Evolutionary conservation across 2,888 invertebrate genomes (phyloP), one percentile per base, ranked within the genome.

Genomic region (Scaptomyza polygonia): DNA sequence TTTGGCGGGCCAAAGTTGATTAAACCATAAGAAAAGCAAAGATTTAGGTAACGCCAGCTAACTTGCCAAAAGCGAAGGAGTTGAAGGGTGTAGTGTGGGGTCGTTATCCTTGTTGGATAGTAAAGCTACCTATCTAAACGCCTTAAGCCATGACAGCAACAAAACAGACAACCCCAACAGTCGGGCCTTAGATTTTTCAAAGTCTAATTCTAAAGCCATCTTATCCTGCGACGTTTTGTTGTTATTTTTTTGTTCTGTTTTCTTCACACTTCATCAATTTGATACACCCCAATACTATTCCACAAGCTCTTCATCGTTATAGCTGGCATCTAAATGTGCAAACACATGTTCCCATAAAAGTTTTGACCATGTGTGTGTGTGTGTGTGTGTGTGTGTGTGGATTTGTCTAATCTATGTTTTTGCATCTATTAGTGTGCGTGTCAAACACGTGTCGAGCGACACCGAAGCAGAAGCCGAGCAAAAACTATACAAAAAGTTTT

Each of bases 291-390:
- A 59, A 53, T 21, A 32, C n/a, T n/a, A n/a, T 6, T 2, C 6
- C 34, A 6, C 9, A 34, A 21, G 1, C 11, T 25, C 7, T 11
- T 49, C n/a, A 32, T 32, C 32, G 11, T 25, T 27, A 21, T 21
- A 44, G 43, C 43, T 43, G 80, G 57, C 71, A 79, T 77, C 79
- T 82, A 79, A 81, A 81, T 81, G 81, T 82, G 77, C 75, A 75
- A 82, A 82, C 82, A 82, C 82, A 79, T 82, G 81, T 81, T 81
- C 72, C 66, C 75, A 59, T 68, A 68, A 72, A 79, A 71, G 55
- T 71, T 74, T 67, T 68, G 56, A 44, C 43, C 34, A 53, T 56
- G 30, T 47, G 11, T 61, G 40, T 40, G 45, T 48, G 42, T 44
- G n/a, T 34, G 48, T 54, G 40, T 57, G 43, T 45, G 45, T 48